Percentiles rank a stretch among this genome's conserved stretches.
phyloP scores from a whole-genome alignment of 2,113 vertebrate species.

The Micronycteris hirsuta region DNA sequence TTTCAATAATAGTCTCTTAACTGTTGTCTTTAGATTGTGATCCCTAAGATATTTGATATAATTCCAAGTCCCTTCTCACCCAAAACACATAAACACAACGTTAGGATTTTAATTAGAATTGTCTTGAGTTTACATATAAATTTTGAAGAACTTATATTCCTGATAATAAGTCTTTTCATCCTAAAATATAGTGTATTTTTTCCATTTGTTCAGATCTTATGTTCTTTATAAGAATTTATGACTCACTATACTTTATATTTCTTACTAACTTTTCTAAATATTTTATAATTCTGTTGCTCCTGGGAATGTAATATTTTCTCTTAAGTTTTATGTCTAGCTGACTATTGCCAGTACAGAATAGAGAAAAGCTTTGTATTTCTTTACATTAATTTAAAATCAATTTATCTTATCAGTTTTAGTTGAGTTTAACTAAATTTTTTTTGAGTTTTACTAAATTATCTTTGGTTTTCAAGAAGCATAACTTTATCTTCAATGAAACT shows the following conservation, averaged over 20 bases:
- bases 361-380: not conserved
- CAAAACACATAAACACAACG: not conserved
- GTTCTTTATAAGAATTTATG: not conserved
- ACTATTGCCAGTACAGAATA: not conserved
- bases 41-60: not conserved
- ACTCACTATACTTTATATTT: not conserved
- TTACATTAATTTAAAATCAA: constrained; percentile 16
- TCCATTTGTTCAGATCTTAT: not conserved
- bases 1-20: not conserved
- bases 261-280: not conserved
- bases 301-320: not conserved
- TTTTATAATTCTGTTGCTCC: not conserved
- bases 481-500: not conserved
- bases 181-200: not conserved
- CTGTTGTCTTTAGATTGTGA: not conserved
- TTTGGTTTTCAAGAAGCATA: not conserved
- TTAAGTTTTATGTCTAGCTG: not conserved
- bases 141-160: constrained; percentile 9
- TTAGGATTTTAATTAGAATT: not conserved
- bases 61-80: not conserved
- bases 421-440: not conserved
- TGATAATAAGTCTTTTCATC: not conserved
- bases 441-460: not conserved
- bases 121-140: not conserved
- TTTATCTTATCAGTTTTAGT: not conserved